Conservation (phyloP, 2,888 invertebrate species). For the Zootermopsis nevadensis region DNA sequence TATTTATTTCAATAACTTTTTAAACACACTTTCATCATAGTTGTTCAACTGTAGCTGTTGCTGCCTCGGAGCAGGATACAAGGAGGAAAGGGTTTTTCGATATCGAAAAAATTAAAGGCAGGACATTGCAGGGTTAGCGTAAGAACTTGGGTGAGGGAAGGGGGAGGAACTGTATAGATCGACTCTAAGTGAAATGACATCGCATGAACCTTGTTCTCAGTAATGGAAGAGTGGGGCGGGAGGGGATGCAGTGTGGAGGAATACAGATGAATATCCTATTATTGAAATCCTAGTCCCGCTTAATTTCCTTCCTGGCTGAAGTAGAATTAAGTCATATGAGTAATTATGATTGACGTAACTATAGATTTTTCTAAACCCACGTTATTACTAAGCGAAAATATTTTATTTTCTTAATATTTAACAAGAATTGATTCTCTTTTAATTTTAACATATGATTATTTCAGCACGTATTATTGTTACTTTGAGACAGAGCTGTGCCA, state of each 20-base stretch:
- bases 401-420: neutral
- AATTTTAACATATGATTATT: neutral
- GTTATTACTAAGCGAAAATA: neutral
- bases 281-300: neutral
- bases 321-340: slow-evolving; percentile 13
- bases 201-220: slow-evolving; percentile 5
- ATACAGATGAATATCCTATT: slow-evolving; percentile 16
- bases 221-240: neutral
- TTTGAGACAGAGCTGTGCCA: too few relatives aligned
- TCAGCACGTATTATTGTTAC: neutral
- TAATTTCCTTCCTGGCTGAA: neutral
- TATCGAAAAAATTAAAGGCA: slow-evolving; percentile 16
- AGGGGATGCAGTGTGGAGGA: neutral
- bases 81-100: slow-evolving; percentile 16
- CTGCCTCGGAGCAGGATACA: neutral
- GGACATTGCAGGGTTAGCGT: slow-evolving; percentile 4
- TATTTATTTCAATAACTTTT: too few relatives aligned
- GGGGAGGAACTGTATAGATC: neutral
- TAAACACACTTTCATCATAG: neutral
- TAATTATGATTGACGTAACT: slow-evolving; percentile 7
- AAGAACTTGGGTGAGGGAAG: neutral
- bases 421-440: neutral
- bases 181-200: slow-evolving; percentile 9
- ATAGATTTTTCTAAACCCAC: neutral
- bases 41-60: neutral